phyloP scores from a whole-genome alignment of 1,140 invertebrate species.

The Bombus breviceps region DNA sequence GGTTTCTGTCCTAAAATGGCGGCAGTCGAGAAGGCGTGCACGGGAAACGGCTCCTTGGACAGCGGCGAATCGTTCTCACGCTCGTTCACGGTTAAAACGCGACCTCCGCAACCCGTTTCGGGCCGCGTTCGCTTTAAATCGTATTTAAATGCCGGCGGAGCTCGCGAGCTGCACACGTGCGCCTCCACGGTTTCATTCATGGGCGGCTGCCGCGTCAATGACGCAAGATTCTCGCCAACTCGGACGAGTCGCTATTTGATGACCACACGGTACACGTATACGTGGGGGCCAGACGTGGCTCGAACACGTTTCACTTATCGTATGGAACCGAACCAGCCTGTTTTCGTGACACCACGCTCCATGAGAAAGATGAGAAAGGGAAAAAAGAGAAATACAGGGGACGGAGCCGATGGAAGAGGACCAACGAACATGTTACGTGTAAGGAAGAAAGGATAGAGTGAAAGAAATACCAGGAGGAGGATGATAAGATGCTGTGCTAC shows the following conservation, averaged over 20 bases:
- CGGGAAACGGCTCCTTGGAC: constrained; percentile 9
- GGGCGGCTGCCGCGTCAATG: constrained; percentile 46
- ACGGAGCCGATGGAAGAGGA: neutral
- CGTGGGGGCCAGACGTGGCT: constrained; percentile 24
- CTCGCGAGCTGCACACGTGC: constrained; percentile 41
- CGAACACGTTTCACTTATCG: constrained; percentile 36
- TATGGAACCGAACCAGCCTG: neutral
- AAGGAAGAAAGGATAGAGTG: neutral
- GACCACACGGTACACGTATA: constrained; percentile 42
- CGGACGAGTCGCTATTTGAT: constrained; percentile 50
- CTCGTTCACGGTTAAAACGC: constrained; percentile 65
- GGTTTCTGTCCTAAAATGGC: neutral
- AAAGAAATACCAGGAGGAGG: neutral
- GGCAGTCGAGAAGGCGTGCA: neutral
- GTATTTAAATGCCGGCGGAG: constrained; percentile 67
- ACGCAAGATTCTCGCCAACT: constrained; percentile 54
- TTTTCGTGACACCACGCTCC: neutral
- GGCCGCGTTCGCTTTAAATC: constrained; percentile 66
- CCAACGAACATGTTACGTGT: neutral
- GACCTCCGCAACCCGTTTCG: constrained; percentile 71
- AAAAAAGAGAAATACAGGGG: neutral
- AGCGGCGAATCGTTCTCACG: constrained; percentile 64
- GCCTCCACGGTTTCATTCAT: constrained; percentile 62
- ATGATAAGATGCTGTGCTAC: neutral
- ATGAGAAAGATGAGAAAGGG: neutral